Percentiles rank a stretch among this genome's conserved stretches.
Conservation (phyloP, 1,140 invertebrate species). For the Eciton burchellii region DNA sequence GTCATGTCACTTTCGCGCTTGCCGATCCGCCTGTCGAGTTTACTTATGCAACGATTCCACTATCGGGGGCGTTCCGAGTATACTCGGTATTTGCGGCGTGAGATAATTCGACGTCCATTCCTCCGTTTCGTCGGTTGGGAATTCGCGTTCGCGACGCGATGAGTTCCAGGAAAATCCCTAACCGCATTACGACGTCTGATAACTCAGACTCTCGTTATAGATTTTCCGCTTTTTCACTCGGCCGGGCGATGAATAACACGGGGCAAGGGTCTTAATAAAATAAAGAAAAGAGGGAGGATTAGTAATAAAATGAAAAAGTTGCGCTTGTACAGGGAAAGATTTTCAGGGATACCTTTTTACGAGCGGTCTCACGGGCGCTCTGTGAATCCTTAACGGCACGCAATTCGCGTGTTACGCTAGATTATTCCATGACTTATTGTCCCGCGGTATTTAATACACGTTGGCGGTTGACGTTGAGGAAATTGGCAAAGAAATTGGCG, state of each 20-base stretch:
- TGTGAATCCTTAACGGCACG: not conserved
- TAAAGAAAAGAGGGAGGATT: too few relatives aligned
- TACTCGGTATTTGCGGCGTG: not conserved
- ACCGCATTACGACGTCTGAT: not conserved
- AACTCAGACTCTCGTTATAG: not conserved
- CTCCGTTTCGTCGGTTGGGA: too few relatives aligned
- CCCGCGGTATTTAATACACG: too few relatives aligned
- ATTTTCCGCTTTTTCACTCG: not conserved
- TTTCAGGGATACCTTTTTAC: not conserved
- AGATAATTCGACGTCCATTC: slow-evolving; percentile 22
- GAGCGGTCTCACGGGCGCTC: not conserved
- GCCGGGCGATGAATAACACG: not conserved
- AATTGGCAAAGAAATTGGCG: too few relatives aligned
- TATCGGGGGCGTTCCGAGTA: not conserved
- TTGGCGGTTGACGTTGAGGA: too few relatives aligned
- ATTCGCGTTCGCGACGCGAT: too few relatives aligned
- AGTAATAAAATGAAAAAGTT: too few relatives aligned
- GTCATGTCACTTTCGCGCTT: slow-evolving; percentile 58
- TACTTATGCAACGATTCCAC: slow-evolving; percentile 48
- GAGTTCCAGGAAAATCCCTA: not conserved
- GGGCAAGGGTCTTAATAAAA: too few relatives aligned
- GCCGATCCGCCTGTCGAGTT: slow-evolving; percentile 16
- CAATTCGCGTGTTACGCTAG: not conserved
- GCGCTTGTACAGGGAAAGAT: too few relatives aligned
- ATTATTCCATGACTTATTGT: not conserved